A percentile compares a stretch with the other conserved stretches of the same genome.
Evolutionary conservation across 2,113 vertebrate species (phyloP).

Genomic region (Cryptotis parvus): DNA sequence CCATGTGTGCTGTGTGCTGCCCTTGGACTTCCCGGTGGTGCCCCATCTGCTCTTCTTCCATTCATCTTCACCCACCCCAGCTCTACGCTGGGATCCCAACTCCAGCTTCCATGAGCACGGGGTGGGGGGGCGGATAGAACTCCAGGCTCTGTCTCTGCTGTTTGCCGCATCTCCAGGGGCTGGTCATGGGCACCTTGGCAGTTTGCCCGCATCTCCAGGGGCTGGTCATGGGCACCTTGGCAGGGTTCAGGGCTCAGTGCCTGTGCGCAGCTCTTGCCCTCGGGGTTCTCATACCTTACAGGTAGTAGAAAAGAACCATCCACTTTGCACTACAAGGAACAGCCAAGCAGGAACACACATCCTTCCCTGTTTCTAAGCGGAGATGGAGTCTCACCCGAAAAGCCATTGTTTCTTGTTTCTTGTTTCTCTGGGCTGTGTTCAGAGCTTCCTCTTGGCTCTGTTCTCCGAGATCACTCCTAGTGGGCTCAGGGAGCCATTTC

Average conservation of each 20-base stretch:
- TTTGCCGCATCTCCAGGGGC: neutral
- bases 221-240: neutral
- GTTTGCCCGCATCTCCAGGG: neutral
- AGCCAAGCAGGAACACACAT: neutral
- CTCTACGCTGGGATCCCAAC: neutral
- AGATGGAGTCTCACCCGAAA: neutral
- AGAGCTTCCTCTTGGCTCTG: no score
- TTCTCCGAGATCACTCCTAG: no score
- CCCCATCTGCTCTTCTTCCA: no score
- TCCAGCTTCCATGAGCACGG: neutral
- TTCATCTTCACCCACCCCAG: no score
- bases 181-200: neutral
- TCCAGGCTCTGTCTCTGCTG: neutral
- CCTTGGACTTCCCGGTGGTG: no score
- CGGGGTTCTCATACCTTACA: neutral
- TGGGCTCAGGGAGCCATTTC: no score
- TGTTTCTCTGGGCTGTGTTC: no score
- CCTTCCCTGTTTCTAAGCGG: conserved; percentile 25
- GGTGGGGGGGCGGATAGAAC: no score
- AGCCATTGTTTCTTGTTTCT: no score
- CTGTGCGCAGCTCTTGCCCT: neutral
- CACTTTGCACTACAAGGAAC: neutral
- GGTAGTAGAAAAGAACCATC: neutral
- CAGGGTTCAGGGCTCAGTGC: neutral
- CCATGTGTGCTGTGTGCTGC: no score